Conservation (phyloP, 1,140 invertebrate species). For the Papilio xuthus region DNA sequence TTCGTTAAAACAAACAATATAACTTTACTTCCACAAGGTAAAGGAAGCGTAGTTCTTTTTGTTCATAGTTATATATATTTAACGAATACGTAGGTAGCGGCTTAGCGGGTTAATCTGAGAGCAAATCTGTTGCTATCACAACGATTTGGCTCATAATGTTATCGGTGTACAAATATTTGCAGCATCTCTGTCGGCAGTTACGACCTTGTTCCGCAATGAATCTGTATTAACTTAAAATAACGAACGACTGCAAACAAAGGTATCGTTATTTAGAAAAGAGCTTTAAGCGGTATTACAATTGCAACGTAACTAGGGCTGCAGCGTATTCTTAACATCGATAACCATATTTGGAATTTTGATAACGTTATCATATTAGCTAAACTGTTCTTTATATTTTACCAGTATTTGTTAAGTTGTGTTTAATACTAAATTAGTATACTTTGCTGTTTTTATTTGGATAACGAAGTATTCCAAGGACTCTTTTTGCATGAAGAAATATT, state of each 20-base stretch:
- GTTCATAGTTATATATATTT: slow-evolving; percentile 55
- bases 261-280: slow-evolving; percentile 51
- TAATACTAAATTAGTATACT: neutral
- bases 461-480: neutral
- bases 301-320: slow-evolving; percentile 38
- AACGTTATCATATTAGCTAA: neutral
- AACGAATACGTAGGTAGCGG: slow-evolving; percentile 57
- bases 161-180: slow-evolving; percentile 75
- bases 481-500: neutral
- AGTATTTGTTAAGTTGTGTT: neutral
- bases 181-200: slow-evolving; percentile 61
- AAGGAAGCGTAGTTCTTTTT: slow-evolving; percentile 47
- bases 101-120: slow-evolving; percentile 74
- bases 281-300: slow-evolving; percentile 47
- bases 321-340: slow-evolving; percentile 3
- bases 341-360: neutral
- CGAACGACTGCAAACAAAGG: slow-evolving; percentile 47
- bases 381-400: neutral
- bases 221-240: slow-evolving; percentile 65
- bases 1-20: neutral
- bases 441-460: neutral
- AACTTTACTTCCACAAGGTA: neutral
- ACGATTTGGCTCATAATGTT: slow-evolving; percentile 77
- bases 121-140: slow-evolving; percentile 76
- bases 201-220: slow-evolving; percentile 62